Percentiles rank a stretch among this genome's conserved stretches.
phyloP scores from a whole-genome alignment of 1,140 invertebrate species.

The Brachionus koreanus region DNA sequence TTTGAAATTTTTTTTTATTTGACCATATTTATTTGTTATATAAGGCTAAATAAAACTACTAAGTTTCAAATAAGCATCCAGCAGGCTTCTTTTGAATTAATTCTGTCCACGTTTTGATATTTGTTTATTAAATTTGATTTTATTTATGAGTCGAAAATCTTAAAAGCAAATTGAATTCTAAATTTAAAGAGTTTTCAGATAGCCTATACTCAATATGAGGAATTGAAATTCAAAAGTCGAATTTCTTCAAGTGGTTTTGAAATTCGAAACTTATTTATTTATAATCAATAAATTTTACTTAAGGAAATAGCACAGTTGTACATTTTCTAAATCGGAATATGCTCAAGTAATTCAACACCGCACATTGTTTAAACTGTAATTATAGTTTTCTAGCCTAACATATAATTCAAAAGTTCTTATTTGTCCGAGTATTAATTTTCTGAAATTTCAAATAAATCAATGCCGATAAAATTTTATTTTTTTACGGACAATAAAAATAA shows the following conservation, averaged over 20 bases:
- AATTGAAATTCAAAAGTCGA: neutral
- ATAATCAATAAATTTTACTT: neutral
- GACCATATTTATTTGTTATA: neutral
- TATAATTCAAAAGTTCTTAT: constrained; percentile 2
- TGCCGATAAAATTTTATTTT: neutral
- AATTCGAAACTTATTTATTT: constrained; percentile 22
- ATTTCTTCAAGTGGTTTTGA: constrained; percentile 8
- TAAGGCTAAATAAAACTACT: neutral
- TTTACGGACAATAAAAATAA: constrained; percentile 8
- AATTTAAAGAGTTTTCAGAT: neutral
- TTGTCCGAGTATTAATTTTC: neutral
- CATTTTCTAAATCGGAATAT: neutral
- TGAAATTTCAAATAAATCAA: neutral
- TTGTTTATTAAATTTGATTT: neutral
- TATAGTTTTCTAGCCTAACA: neutral
- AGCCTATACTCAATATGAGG: neutral
- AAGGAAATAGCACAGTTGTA: constrained; percentile 27
- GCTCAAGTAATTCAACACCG: neutral
- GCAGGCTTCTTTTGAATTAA: neutral
- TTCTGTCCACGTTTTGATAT: neutral
- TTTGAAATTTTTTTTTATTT: neutral
- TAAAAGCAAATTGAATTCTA: neutral
- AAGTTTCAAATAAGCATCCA: neutral
- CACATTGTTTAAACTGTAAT: constrained; percentile 22
- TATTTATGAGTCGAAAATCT: neutral